Conservation (phyloP, 2,797 vertebrate species). For the Molossus alvarezi region DNA sequence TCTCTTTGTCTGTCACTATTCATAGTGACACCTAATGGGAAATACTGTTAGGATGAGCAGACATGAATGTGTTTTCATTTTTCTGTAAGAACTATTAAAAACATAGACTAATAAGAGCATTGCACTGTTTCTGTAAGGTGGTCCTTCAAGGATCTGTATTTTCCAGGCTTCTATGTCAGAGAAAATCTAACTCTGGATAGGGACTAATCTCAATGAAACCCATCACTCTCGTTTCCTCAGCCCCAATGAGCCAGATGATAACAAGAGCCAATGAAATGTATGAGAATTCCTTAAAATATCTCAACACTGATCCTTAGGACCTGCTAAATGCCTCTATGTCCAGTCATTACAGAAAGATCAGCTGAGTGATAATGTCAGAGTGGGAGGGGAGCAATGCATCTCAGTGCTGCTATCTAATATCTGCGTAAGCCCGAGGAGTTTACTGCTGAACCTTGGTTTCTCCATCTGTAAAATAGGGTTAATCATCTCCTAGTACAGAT, state of each 20-base stretch:
- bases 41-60: background rate
- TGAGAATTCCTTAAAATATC: background rate
- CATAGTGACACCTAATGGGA: background rate
- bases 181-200: background rate
- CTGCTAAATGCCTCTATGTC: background rate
- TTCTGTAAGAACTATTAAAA: slow-evolving; percentile 4
- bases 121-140: background rate
- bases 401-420: background rate
- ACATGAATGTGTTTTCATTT: background rate
- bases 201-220: slow-evolving; percentile 48
- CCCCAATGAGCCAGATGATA: background rate
- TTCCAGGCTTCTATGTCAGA: background rate
- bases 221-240: background rate
- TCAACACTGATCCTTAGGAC: background rate
- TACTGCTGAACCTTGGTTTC: slow-evolving; percentile 37
- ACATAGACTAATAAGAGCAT: background rate
- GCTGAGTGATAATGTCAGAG: background rate
- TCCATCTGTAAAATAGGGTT: slow-evolving; percentile 14
- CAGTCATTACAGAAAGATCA: background rate
- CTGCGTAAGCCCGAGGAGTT: background rate
- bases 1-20: background rate
- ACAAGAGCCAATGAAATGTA: background rate
- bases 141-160: background rate
- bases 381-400: background rate
- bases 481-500: slow-evolving; percentile 24